These are phyloP conservation scores for Typhlichthys subterraneus DNA, from an alignment of 2,797 vertebrate genomes.

Conservation along the genomic window DNA sequence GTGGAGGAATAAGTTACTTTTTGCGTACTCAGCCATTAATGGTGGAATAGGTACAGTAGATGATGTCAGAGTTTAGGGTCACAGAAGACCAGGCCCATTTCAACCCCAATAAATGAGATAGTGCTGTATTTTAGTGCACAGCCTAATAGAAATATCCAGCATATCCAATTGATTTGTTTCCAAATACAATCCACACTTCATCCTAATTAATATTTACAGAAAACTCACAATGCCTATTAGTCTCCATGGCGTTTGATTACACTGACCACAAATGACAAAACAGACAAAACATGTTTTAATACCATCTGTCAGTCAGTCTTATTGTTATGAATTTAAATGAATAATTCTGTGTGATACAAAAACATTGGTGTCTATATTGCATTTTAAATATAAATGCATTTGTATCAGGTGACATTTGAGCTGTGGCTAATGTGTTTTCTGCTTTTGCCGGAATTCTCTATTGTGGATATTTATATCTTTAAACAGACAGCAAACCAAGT, in stretches of 20 bases:
- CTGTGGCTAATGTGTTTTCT: neutral
- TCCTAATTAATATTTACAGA: neutral
- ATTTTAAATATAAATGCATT: neutral
- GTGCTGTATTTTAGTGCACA: neutral
- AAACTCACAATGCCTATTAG: neutral
- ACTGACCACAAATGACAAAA: too few relatives aligned
- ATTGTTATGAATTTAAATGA: neutral
- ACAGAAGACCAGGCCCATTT: neutral
- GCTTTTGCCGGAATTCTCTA: too few relatives aligned
- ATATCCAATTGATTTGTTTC: too few relatives aligned
- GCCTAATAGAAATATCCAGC: too few relatives aligned
- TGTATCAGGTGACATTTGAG: neutral
- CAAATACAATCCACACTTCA: too few relatives aligned
- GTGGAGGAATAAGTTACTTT: conserved; percentile 4
- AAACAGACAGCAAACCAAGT: neutral
- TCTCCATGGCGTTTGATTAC: neutral
- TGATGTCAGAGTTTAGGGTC: neutral
- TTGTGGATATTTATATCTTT: too few relatives aligned
- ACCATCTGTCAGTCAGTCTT: neutral
- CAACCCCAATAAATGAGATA: neutral
- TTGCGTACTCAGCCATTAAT: conserved; percentile 31
- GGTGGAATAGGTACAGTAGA: conserved; percentile 15
- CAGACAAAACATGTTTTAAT: neutral
- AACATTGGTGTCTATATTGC: neutral
- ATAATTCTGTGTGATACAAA: neutral